Percentiles rank a stretch among this genome's conserved stretches.
Evolutionary conservation across 2,888 invertebrate genomes (phyloP).

Genomic region (Pyralis farinalis): DNA sequence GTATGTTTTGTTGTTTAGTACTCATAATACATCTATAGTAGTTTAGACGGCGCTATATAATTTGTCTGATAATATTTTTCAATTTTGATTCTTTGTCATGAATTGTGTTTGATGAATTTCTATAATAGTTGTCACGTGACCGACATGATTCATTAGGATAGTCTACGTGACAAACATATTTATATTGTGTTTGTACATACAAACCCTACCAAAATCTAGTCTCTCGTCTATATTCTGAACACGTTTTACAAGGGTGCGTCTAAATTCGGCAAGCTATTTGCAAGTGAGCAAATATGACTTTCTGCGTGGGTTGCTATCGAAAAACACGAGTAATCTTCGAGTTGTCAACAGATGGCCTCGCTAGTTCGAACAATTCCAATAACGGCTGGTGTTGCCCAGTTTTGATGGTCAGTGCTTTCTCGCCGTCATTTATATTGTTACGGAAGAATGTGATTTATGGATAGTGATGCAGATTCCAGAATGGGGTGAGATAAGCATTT

Average conservation of each 20-base stretch:
- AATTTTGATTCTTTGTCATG: no score
- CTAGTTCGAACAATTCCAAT: conserved; percentile 18
- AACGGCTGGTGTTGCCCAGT: conserved; percentile 24
- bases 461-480: background rate
- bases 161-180: conserved; percentile 8
- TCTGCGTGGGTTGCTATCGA: conserved; percentile 4
- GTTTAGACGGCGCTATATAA: no score
- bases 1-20: no score
- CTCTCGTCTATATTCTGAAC: background rate
- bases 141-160: conserved; percentile 9
- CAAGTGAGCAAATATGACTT: conserved; percentile 8
- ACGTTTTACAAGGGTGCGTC: conserved; percentile 8
- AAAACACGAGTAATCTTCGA: conserved; percentile 11
- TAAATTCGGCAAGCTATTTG: conserved; percentile 4
- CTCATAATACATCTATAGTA: no score
- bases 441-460: conserved; percentile 8
- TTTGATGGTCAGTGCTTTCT: conserved; percentile 25
- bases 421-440: conserved; percentile 21
- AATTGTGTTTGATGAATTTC: no score
- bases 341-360: conserved; percentile 15
- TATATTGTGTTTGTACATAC: background rate
- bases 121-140: background rate
- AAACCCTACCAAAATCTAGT: background rate
- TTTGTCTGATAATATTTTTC: no score
- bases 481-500: background rate